Evolutionary conservation across 2,888 invertebrate species (phyloP), one percentile per base, ranked within the genome.

Genomic region (Crossocerus cetratus): DNA sequence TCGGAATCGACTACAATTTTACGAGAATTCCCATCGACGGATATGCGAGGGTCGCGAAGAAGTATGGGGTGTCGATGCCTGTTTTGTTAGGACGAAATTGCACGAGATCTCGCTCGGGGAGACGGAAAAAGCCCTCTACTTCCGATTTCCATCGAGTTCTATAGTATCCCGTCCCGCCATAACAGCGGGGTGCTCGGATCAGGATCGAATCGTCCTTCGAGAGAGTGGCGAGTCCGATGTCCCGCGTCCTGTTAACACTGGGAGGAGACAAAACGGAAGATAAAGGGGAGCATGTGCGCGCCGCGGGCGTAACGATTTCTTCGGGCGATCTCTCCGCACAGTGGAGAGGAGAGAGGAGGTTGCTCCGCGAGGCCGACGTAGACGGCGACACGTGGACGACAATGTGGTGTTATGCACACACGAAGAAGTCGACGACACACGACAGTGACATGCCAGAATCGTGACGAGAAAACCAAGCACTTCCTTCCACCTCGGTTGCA

Each of bases 361-460:
- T 64, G 63, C 72, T 75, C 77, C 72, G 67, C 69, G 63, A 74
- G 64, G 53, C 53, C 60, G 74, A 71, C 71, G 69, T 74, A 74
- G 72, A 78, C 78, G 80, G 11, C n/a, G 49, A 14, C n/a, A 49
- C 49, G 49, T 14, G 49, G 49, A 16, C 16, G n/a, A 14, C 49
- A 49, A n/a, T 49, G 49, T 16, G 49, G 49, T 16, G 49, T 32
- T 86, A 85, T 83, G 82, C 82, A 81, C 80, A 79, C 77, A 76
- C 32, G 32, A 32, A 32, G 32, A 79, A 83, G 74, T 80, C 77
- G 76, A 78, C 84, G 83, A 86, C 83, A 82, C 85, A 80, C 82
- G 84, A 86, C 85, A 84, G 86, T 85, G 87, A 87, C 87, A 84
- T 80, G 83, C 84, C 80, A 67, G 81, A 80, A 85, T 84, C 88